A percentile compares a stretch with the other conserved stretches of the same genome.
These are phyloP conservation scores for Pterocles orientalis DNA, from an alignment of 2,113 vertebrate genomes.

Conservation along the genomic window DNA sequence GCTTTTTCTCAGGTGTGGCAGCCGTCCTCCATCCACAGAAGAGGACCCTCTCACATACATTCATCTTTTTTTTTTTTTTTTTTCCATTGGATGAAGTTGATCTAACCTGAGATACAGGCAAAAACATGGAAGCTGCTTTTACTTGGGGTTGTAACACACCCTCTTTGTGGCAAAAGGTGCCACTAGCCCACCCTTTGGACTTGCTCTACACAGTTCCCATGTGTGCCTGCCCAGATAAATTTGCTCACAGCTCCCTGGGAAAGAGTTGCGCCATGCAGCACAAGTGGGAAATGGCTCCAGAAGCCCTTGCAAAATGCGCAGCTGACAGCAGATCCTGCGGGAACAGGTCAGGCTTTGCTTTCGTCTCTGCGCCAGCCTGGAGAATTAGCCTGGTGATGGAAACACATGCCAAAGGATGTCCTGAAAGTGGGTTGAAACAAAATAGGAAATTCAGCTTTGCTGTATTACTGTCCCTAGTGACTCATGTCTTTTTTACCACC, in stretches of 20 bases:
- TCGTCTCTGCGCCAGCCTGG: neutral
- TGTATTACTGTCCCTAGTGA: neutral
- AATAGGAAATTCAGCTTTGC: neutral
- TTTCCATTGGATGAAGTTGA: accelerated
- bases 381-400: neutral
- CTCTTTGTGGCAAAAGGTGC: neutral
- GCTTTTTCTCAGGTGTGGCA: neutral
- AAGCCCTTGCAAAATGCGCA: neutral
- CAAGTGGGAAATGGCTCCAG: neutral
- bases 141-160: neutral
- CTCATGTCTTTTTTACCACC: neutral
- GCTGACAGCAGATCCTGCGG: neutral
- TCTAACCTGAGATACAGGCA: neutral
- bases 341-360: neutral
- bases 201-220: neutral
- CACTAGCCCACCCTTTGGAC: neutral
- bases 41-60: neutral
- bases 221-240: neutral
- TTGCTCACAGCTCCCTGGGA: neutral
- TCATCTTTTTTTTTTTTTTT: neutral
- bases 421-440: neutral
- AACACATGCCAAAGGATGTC: neutral
- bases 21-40: neutral
- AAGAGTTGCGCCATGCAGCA: neutral
- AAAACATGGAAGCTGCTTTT: neutral